Evolutionary conservation across 2,797 vertebrate genomes (phyloP).

Genomic region (Falco berigora): DNA sequence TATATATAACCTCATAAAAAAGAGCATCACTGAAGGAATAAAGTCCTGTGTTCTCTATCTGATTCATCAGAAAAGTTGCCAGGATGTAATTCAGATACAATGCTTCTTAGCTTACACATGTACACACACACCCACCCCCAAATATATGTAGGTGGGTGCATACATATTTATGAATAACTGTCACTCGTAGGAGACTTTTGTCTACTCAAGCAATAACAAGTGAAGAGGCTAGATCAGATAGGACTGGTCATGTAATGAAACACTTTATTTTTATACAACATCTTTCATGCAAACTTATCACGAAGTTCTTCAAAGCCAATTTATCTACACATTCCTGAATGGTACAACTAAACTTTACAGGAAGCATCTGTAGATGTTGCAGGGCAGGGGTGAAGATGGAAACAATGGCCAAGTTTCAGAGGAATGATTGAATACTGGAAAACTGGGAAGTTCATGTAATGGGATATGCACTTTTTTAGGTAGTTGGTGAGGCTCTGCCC

Average conservation of each 20-base stretch:
- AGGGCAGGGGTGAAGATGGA: constrained; percentile 66
- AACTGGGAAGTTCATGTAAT: constrained; percentile 55
- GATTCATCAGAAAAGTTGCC: background rate
- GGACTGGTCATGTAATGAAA: background rate
- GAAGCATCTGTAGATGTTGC: constrained; percentile 74
- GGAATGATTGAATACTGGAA: constrained; percentile 67
- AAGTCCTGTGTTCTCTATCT: background rate
- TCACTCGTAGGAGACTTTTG: background rate
- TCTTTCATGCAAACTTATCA: background rate
- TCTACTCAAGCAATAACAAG: background rate
- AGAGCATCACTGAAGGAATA: background rate
- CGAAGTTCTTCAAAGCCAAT: constrained; percentile 35
- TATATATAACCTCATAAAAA: background rate
- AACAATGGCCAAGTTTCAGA: constrained; percentile 68
- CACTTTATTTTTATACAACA: background rate
- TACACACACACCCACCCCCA: background rate
- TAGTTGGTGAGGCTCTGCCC: background rate
- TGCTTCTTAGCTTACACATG: background rate
- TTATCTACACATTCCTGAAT: constrained; percentile 43
- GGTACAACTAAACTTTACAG: constrained; percentile 48
- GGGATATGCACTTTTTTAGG: constrained; percentile 18
- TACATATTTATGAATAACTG: background rate
- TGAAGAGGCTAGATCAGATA: background rate
- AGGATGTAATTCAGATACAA: background rate
- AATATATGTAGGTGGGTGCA: background rate